Evolutionary conservation across 2,113 vertebrate species (phyloP).

Genomic region (Istiophorus platypterus): DNA sequence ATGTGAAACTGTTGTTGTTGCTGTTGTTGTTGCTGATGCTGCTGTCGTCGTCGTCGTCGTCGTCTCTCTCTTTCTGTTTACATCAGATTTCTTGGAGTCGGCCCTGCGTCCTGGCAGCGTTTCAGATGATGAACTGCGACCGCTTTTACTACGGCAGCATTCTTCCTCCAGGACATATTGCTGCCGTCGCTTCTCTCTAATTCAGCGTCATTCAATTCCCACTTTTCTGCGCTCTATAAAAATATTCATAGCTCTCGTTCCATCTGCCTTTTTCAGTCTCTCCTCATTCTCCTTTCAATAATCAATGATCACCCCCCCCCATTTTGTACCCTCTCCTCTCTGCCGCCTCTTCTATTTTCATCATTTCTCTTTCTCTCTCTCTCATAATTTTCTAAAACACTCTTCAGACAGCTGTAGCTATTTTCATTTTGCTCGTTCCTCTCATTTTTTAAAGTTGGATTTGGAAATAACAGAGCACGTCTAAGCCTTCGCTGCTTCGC

Average conservation of each 20-base stretch:
- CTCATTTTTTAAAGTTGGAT: neutral
- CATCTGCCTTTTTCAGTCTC: neutral
- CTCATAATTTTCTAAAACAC: neutral
- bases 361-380: neutral
- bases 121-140: conserved; percentile 59
- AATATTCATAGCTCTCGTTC: neutral
- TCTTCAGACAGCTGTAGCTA: neutral
- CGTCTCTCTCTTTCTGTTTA: conserved; percentile 32
- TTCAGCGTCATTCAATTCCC: conserved; percentile 13
- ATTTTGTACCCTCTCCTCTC: neutral
- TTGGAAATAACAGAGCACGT: neutral
- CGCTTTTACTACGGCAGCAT: conserved; percentile 6
- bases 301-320: neutral
- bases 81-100: conserved; percentile 44
- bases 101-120: conserved; percentile 56
- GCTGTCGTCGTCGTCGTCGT: conserved; percentile 10
- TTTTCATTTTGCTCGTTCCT: neutral
- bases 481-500: conserved; percentile 1
- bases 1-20: neutral
- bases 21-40: conserved; percentile 18
- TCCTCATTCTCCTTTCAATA: conserved; percentile 6
- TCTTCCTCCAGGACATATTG: conserved; percentile 42
- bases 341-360: neutral
- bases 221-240: conserved; percentile 6
- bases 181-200: conserved; percentile 18